Evolutionary conservation across 2,113 vertebrate species (phyloP).

Genomic region (Pseudorhombus dupliciocellatus): DNA sequence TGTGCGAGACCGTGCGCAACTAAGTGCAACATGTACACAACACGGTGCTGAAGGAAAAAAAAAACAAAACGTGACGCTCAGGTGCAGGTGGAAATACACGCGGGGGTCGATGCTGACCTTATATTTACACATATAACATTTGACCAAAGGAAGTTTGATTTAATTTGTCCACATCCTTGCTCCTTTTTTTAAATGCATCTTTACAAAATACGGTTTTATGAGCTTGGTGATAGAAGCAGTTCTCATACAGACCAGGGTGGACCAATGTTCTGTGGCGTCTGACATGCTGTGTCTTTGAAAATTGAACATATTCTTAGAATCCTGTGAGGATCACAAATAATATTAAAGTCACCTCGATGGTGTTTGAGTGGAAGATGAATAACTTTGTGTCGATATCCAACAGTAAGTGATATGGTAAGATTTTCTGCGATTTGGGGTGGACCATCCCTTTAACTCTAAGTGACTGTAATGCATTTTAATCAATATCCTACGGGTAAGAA

Average conservation of each 20-base stretch:
- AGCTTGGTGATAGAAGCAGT: not conserved
- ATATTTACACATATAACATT: not conserved
- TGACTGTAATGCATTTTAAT: conserved; percentile 11
- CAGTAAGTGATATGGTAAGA: not conserved
- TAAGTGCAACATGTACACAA: conserved; percentile 47
- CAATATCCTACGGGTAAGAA: not conserved
- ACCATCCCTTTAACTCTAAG: conserved; percentile 4
- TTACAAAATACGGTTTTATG: no score
- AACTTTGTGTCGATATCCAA: not conserved
- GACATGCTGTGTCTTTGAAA: not conserved
- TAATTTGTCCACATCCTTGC: not conserved
- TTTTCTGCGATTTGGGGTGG: not conserved
- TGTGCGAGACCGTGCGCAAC: conserved; percentile 19
- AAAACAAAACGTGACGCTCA: conserved; percentile 25
- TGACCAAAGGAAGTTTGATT: not conserved
- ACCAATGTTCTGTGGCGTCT: not conserved
- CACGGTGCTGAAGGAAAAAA: conserved; percentile 11
- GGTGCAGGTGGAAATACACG: conserved; percentile 26
- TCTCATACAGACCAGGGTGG: not conserved
- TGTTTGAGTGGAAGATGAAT: not conserved
- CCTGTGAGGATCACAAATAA: not conserved
- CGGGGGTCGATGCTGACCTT: not conserved
- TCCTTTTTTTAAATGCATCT: no score
- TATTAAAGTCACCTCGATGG: not conserved
- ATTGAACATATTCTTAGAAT: not conserved